Conservation (phyloP, 2,888 invertebrate genomes). For the Dascillus cervinus region DNA sequence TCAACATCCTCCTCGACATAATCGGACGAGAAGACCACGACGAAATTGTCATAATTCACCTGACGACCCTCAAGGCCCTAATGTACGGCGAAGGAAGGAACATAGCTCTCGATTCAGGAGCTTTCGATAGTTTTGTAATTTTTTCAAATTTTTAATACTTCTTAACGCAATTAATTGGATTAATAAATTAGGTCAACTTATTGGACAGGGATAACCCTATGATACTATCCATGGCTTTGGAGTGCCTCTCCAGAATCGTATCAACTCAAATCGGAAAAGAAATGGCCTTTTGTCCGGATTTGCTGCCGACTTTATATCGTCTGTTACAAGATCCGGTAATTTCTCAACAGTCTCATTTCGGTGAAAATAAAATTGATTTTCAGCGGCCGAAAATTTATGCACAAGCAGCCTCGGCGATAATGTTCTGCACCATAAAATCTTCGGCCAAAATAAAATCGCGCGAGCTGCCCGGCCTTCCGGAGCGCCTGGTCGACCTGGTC, state of each 20-base stretch:
- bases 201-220: constrained; percentile 26
- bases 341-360: no score
- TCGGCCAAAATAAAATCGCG: constrained; percentile 30
- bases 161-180: constrained; percentile 4
- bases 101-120: constrained; percentile 35
- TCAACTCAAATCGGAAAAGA: constrained; percentile 34
- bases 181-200: constrained; percentile 21
- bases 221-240: constrained; percentile 29
- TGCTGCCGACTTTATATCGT: constrained; percentile 30
- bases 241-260: constrained; percentile 33
- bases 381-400: constrained; percentile 28
- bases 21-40: constrained; percentile 29
- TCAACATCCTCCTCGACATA: constrained; percentile 31
- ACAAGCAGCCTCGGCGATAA: constrained; percentile 31
- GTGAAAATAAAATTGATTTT: no score
- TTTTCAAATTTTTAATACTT: background rate
- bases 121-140: constrained; percentile 33
- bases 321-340: constrained; percentile 34
- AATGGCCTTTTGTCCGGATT: constrained; percentile 32
- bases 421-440: constrained; percentile 35
- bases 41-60: constrained; percentile 33
- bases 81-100: constrained; percentile 37
- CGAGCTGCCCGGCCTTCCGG: constrained; percentile 25
- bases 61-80: constrained; percentile 35
- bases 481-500: constrained; percentile 23